These are phyloP conservation scores for Myiagra hebetior DNA, from an alignment of 2,113 vertebrate genomes.

Conservation along the genomic window DNA sequence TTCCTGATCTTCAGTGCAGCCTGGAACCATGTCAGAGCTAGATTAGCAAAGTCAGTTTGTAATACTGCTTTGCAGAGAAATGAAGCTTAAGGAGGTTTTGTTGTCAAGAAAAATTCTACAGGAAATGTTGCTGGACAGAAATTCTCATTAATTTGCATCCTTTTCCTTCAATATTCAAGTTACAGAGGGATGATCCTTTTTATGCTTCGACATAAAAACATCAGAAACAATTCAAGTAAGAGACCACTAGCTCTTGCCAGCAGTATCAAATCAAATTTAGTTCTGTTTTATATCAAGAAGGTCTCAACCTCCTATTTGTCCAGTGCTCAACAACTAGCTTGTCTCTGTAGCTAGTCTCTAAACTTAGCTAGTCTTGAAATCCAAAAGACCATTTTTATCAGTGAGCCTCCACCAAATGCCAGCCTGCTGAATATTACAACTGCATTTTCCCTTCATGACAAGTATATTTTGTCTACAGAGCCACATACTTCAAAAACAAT, in stretches of 20 bases:
- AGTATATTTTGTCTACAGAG: slow-evolving; percentile 19
- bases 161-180: not conserved
- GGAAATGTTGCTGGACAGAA: not conserved
- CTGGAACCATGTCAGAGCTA: not conserved
- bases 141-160: not conserved
- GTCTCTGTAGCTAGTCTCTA: not conserved
- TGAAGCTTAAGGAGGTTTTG: not conserved
- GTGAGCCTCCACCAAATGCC: not conserved
- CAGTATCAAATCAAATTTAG: not conserved
- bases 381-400: not conserved
- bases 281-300: not conserved
- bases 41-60: not conserved
- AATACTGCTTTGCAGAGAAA: not conserved
- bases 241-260: not conserved
- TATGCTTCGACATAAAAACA: not conserved
- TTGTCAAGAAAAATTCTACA: not conserved
- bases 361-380: not conserved
- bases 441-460: not conserved
- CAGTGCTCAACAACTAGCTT: not conserved
- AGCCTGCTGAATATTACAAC: not conserved
- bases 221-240: not conserved
- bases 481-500: not conserved
- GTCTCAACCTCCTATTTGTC: not conserved
- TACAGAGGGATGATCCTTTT: not conserved
- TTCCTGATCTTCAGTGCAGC: not conserved